Conservation (phyloP, 2,797 vertebrate species). For the Kryptopterus vitreolus region DNA sequence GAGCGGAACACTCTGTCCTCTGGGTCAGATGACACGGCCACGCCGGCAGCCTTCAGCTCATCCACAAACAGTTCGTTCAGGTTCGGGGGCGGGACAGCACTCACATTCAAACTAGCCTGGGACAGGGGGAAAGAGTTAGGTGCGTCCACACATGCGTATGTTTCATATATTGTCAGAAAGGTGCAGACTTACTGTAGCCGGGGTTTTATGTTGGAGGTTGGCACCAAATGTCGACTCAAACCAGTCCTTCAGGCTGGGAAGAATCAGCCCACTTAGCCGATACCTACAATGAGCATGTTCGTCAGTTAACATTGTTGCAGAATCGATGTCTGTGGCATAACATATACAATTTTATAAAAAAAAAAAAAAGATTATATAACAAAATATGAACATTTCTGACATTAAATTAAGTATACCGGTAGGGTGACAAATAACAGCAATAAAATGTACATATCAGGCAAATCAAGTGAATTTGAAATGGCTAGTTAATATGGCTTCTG, state of each 20-base stretch:
- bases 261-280: slow-evolving; percentile 87
- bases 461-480: background rate
- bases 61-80: slow-evolving; percentile 89
- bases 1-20: slow-evolving; percentile 92
- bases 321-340: no score
- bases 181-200: slow-evolving; percentile 81
- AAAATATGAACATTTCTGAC: background rate
- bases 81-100: slow-evolving; percentile 78
- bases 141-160: background rate
- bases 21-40: slow-evolving; percentile 86
- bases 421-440: background rate
- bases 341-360: background rate
- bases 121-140: slow-evolving; percentile 4
- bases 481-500: background rate
- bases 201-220: slow-evolving; percentile 88
- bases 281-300: slow-evolving; percentile 75
- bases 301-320: background rate
- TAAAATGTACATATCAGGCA: background rate
- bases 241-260: slow-evolving; percentile 93
- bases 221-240: slow-evolving; percentile 87
- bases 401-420: background rate
- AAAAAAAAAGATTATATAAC: background rate
- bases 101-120: slow-evolving; percentile 83
- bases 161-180: slow-evolving; percentile 6
- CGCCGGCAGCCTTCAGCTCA: slow-evolving; percentile 84